phyloP scores from a whole-genome alignment of 2,888 invertebrate genomes.

The Atrina japonica region DNA sequence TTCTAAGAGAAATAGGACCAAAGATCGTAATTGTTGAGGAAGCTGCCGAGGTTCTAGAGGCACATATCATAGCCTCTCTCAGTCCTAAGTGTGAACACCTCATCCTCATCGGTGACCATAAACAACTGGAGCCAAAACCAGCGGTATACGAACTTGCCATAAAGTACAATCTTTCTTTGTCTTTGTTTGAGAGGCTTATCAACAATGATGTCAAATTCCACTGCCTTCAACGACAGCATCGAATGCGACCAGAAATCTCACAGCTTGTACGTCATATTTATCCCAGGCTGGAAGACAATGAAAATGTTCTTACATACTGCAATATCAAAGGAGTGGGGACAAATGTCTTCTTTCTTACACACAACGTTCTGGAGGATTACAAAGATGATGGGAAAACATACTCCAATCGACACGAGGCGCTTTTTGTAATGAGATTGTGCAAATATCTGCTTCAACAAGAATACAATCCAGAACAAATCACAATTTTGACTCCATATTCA shows the following conservation, averaged over 20 bases:
- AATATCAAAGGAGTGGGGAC: slow-evolving; percentile 63
- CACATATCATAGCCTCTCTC: slow-evolving; percentile 90
- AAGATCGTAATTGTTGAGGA: slow-evolving; percentile 87
- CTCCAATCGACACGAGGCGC: slow-evolving; percentile 75
- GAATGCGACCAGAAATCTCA: slow-evolving; percentile 79
- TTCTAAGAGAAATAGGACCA: slow-evolving; percentile 70
- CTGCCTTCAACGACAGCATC: slow-evolving; percentile 61
- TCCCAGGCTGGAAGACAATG: slow-evolving; percentile 59
- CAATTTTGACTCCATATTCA: slow-evolving; percentile 77
- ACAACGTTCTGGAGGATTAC: slow-evolving; percentile 60
- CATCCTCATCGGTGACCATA: too few species aligned
- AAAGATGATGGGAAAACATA: slow-evolving; percentile 72
- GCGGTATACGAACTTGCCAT: slow-evolving; percentile 86
- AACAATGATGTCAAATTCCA: slow-evolving; percentile 85
- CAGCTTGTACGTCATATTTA: slow-evolving; percentile 68
- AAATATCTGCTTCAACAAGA: slow-evolving; percentile 75
- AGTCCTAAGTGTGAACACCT: slow-evolving; percentile 88
- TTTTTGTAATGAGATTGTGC: slow-evolving; percentile 67
- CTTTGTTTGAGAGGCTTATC: slow-evolving; percentile 91
- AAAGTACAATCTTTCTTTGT: slow-evolving; percentile 87
- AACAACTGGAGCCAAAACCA: slow-evolving; percentile 88
- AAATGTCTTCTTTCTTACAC: slow-evolving; percentile 73
- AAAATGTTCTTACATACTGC: slow-evolving; percentile 58
- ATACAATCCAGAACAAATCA: slow-evolving; percentile 70
- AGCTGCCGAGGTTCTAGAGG: too few species aligned